These are phyloP conservation scores for Agriopis leucophaearia DNA, from an alignment of 2,888 invertebrate species.

Conservation along the genomic window DNA sequence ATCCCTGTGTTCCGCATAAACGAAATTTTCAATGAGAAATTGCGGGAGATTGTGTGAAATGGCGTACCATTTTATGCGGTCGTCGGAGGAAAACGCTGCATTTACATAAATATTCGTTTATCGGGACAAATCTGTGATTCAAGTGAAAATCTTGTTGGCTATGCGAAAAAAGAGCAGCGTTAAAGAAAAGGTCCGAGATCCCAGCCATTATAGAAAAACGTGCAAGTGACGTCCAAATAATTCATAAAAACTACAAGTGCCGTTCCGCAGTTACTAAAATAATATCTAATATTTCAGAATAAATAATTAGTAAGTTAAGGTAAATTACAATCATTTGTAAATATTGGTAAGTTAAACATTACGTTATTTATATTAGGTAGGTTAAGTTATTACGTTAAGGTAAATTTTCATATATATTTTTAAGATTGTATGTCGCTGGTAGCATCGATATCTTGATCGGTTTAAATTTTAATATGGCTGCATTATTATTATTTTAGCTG, in stretches of 20 bases:
- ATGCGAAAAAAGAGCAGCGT: constrained; percentile 57
- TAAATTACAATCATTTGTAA: too few relatives aligned
- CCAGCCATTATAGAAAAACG: constrained; percentile 46
- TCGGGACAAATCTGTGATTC: constrained; percentile 68
- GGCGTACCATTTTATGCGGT: constrained; percentile 63
- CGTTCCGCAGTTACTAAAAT: constrained; percentile 17
- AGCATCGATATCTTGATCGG: too few relatives aligned
- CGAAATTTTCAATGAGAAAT: constrained; percentile 62
- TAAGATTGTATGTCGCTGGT: too few relatives aligned
- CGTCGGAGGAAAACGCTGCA: constrained; percentile 59
- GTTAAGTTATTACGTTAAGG: too few relatives aligned
- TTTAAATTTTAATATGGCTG: too few relatives aligned
- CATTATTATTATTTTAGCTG: too few relatives aligned
- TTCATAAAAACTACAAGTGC: constrained; percentile 29
- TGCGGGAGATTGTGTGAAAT: constrained; percentile 59
- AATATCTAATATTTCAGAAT: constrained; percentile 4
- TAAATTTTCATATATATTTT: too few relatives aligned
- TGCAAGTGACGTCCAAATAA: constrained; percentile 37
- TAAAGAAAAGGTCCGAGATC: constrained; percentile 55
- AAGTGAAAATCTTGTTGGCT: constrained; percentile 65
- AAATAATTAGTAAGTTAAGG: too few relatives aligned
- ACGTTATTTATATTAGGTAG: too few relatives aligned
- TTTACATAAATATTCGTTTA: constrained; percentile 81
- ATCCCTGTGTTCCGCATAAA: constrained; percentile 45
- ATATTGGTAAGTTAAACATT: background rate